Base-by-base conservation (phyloP, 2,113 vertebrate species). In the Danio rerio region DNA sequence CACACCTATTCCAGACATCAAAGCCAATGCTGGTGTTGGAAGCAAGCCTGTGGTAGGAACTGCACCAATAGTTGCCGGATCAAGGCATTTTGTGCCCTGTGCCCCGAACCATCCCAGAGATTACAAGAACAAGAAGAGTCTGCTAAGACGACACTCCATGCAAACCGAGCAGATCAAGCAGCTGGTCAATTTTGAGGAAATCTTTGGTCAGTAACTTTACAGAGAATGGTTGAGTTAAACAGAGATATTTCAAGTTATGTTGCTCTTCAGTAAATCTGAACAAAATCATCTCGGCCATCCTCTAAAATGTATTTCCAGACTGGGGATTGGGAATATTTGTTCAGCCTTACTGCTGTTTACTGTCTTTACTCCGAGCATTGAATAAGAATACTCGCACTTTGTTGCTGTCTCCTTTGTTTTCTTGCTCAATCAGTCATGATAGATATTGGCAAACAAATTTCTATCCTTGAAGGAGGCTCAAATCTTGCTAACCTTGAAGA, bases 121-220 rank as follows among this genome's bases (percentile, higher is more conserved):
- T 53, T 83, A 90, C 45, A 95, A 94, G 87, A 89, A 83, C 20
- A 95, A 91, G 0, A 95, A 94, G 88, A 94, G 91, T 81, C 85
- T 98, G 4, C 88, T 95, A 83, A 92, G 96, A 65, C 94, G 95
- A 72, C 96, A 98, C 71, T 98, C 96, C 42, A 93, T 96, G 90
- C 96, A 95, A 91, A 96, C 93, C 1, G 94, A 98, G 81, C 96
- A 97, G 91, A 95, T 96, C 21, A 96, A 95, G 86, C 95, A 95
- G 40, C 86, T 96, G 21, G 93, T 93, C 9, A 94, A 94, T 89
- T 95, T 95, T 88, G 94, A 93, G 81, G 79, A 92, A 81, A 87
- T 88, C 7, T 85, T 89, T 85, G 90, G 90, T 56, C 92, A 91
- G 84, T 91, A 89, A 78, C 49, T 45, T 9, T 16, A 13, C 53